Evolutionary conservation across 2,888 invertebrate species (phyloP), one percentile per base, ranked within the genome.

Genomic region (Lithophane ornitopus): DNA sequence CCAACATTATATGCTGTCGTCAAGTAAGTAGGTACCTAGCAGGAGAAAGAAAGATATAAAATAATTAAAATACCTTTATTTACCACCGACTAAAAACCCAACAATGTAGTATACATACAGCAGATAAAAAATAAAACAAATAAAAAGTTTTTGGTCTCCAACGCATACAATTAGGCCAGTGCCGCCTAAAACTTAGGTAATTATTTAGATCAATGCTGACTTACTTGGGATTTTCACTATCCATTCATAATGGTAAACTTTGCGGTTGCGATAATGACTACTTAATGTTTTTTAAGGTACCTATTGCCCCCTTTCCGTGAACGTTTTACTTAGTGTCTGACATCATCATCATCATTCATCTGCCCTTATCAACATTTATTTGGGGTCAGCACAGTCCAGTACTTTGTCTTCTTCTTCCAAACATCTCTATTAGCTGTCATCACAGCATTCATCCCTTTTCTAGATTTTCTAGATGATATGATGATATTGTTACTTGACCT

Each of bases 221-320:
- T n/a, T 52, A 22, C 22, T 54, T 74, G 8, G 16, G 54, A 77
- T 28, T 46, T 39, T 28, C 28, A 19, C 46, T 65, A 46, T 44
- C 14, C n/a, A 56, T 28, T 41, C 28, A 19, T 49, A 78, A 67
- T 58, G 28, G 34, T 75, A 39, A n/a, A 28, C 28, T 52, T 77
- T 44, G 8, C 12, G 22, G 28, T 68, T 67, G 14, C 12, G 16
- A 19, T 75, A n/a, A 28, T 22, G 16, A 76, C 41, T 76, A n/a
- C 3, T 14, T 49, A 74, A 8, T 58, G 58, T 26, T 46, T 41
- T 8, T 74, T 28, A 19, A 28, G 11, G 19, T 28, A n/a, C n/a
- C n/a, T n/a, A 41, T 9, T 28, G 11, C 1, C 34, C 14, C n/a
- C 3, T 41, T 26, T 19, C 41, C 28, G 11, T 16, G 1, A 52